Percentiles rank a stretch among this genome's conserved stretches.
Evolutionary conservation across 2,888 invertebrate genomes (phyloP).

Genomic region (Phyllotreta striolata): DNA sequence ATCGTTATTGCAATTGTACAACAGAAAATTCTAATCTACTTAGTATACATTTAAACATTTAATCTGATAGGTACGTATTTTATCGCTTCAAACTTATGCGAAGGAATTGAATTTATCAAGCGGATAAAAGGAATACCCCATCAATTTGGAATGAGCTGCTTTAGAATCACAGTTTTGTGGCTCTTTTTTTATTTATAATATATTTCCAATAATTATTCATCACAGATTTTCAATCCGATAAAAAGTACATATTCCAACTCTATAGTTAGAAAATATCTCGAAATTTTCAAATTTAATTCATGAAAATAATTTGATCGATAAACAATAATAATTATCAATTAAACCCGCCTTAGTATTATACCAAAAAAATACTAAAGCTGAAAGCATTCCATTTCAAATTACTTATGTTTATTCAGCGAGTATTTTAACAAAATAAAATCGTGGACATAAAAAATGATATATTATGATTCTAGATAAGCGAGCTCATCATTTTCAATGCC

Average conservation of each 20-base stretch:
- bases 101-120: constrained; percentile 1
- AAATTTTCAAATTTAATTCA: too few relatives aligned
- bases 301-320: too few relatives aligned
- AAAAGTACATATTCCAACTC: too few relatives aligned
- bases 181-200: constrained; percentile 23
- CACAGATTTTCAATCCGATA: background rate
- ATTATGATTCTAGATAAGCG: constrained; percentile 10
- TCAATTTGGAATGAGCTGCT: constrained; percentile 46
- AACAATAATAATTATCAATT: too few relatives aligned
- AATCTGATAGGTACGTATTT: constrained; percentile 32
- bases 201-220: constrained; percentile 11
- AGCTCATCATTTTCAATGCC: constrained; percentile 21
- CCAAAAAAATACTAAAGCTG: constrained; percentile 8
- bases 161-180: constrained; percentile 43
- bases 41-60: constrained; percentile 42
- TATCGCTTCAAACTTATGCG: constrained; percentile 5
- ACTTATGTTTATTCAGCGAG: background rate
- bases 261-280: too few relatives aligned
- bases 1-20: constrained; percentile 46
- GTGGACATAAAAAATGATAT: constrained; percentile 17
- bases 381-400: background rate
- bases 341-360: background rate
- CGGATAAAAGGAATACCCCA: constrained; percentile 27
- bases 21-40: constrained; percentile 39
- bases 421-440: constrained; percentile 1